Evolutionary conservation across 2,888 invertebrate species (phyloP).

Genomic region (Eupithecia exiguata): DNA sequence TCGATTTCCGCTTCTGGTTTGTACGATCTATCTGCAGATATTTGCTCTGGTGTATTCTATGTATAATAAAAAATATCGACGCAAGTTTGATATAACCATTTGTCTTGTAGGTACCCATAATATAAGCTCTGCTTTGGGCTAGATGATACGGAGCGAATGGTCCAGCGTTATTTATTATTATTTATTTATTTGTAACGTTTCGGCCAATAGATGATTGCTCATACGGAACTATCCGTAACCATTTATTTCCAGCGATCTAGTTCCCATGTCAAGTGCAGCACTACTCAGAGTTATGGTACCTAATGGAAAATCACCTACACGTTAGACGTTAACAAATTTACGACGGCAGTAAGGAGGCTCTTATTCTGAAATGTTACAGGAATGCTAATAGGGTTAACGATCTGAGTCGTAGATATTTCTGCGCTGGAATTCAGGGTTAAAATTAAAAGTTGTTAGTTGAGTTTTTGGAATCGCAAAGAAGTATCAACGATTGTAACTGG

Average conservation of each 20-base stretch:
- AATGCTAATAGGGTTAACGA: slow-evolving; percentile 50
- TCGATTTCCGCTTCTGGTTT: not conserved
- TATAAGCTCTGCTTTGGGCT: not conserved
- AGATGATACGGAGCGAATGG: not conserved
- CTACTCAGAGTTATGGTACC: slow-evolving; percentile 45
- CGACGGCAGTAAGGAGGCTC: slow-evolving; percentile 52
- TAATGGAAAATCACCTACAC: slow-evolving; percentile 59
- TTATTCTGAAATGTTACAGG: slow-evolving; percentile 49
- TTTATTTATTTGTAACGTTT: not conserved
- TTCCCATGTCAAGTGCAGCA: slow-evolving; percentile 15
- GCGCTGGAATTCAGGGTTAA: slow-evolving; percentile 1
- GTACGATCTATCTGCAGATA: slow-evolving; percentile 1
- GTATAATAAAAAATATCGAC: too few species aligned
- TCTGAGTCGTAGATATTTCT: slow-evolving; percentile 37
- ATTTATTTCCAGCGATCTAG: not conserved
- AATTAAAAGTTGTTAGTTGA: not conserved
- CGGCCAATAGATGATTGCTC: not conserved
- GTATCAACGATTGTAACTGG: not conserved
- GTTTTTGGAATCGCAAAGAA: not conserved
- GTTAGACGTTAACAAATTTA: slow-evolving; percentile 54
- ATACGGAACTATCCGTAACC: not conserved
- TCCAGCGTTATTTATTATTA: not conserved
- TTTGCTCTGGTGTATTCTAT: not conserved
- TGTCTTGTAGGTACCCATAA: too few species aligned
- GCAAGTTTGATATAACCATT: too few species aligned